Conservation (phyloP, 2,888 invertebrate genomes). For the Drosophila borborema region DNA sequence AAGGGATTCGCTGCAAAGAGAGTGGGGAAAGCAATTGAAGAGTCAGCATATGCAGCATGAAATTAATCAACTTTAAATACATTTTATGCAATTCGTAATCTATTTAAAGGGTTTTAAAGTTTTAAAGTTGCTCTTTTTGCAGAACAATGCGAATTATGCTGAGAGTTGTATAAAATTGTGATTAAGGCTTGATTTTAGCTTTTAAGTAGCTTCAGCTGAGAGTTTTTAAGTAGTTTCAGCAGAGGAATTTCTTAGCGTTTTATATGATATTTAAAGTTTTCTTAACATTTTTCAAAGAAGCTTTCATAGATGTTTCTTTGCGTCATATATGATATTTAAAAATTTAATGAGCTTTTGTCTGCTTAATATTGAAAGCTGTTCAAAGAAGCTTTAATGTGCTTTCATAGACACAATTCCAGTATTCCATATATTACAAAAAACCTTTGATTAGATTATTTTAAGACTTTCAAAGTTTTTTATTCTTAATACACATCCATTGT, state of each 20-base stretch:
- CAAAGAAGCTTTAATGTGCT: neutral
- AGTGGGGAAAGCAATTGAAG: neutral
- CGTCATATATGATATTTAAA: no score
- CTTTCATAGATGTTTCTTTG: neutral
- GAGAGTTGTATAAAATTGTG: neutral
- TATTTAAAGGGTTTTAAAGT: neutral
- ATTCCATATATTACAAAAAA: neutral
- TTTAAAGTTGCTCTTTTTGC: neutral
- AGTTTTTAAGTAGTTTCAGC: neutral
- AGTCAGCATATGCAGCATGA: slow-evolving; percentile 1
- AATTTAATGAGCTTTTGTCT: no score
- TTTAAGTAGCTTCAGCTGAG: neutral
- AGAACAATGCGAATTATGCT: neutral
- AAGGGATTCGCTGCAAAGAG: slow-evolving; percentile 21
- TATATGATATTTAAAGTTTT: neutral
- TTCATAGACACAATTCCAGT: no score
- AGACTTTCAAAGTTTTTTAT: no score
- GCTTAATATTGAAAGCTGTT: neutral
- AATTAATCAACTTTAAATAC: slow-evolving; percentile 5
- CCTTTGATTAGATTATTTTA: neutral
- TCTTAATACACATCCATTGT: no score
- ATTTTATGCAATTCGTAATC: neutral
- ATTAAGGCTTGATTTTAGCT: neutral
- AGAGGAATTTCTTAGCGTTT: no score
- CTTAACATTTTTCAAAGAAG: neutral